These are phyloP conservation scores for Camelus dromedarius DNA, from an alignment of 2,113 vertebrate genomes.

Conservation along the genomic window DNA sequence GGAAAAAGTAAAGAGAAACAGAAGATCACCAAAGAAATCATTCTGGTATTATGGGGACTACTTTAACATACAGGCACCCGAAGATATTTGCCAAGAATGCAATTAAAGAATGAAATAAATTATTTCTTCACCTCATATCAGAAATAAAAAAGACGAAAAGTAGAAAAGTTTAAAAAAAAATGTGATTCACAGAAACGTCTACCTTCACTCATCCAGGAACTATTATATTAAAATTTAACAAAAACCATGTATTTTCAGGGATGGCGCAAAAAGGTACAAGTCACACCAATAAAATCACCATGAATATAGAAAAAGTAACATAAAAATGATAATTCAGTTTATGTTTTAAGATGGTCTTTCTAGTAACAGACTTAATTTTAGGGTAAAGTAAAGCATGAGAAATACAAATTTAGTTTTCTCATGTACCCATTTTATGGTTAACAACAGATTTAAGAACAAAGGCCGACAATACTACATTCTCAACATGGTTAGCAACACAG, in stretches of 20 bases:
- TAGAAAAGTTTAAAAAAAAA: not conserved
- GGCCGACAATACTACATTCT: not conserved
- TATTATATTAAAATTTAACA: constrained; percentile 8
- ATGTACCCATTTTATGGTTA: not conserved
- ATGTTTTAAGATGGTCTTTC: not conserved
- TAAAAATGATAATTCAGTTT: not conserved
- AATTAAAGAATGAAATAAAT: constrained; percentile 4
- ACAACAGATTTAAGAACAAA: constrained; percentile 10
- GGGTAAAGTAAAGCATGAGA: not conserved
- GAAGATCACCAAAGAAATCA: not conserved
- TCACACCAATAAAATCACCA: not conserved
- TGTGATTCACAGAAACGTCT: not conserved
- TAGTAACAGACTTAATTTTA: constrained; percentile 7
- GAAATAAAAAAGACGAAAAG: not conserved
- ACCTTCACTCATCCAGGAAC: not conserved
- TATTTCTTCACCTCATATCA: not conserved
- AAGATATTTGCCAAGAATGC: not conserved
- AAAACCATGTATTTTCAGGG: not conserved
- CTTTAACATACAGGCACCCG: not conserved
- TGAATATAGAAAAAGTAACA: not conserved
- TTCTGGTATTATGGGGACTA: not conserved
- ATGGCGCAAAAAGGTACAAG: not conserved
- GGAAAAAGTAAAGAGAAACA: not conserved
- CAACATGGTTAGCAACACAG: not conserved
- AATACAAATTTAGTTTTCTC: not conserved